A percentile compares a stretch with the other conserved stretches of the same genome.
Evolutionary conservation across 2,113 vertebrate species (phyloP).

Genomic region (Oncorhynchus kisutch): DNA sequence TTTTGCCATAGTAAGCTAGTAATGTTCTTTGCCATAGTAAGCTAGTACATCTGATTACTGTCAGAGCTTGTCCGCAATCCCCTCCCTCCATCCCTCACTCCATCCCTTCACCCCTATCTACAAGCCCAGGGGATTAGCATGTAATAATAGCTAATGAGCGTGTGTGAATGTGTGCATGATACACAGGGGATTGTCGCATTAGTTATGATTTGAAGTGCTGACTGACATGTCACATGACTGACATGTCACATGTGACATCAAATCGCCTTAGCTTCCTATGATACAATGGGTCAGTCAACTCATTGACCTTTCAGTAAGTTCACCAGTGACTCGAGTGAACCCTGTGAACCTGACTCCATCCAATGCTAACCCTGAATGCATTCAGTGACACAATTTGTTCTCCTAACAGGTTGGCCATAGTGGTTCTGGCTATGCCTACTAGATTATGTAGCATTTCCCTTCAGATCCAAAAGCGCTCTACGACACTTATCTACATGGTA

Average conservation of each 20-base stretch:
- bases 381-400: too few relatives aligned
- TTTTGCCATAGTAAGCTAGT: background rate
- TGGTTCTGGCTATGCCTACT: too few relatives aligned
- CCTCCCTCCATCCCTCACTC: too few relatives aligned
- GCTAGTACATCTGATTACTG: background rate
- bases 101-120: background rate
- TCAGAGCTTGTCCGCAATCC: background rate
- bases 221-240: background rate
- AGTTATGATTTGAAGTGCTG: constrained; percentile 11
- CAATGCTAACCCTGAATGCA: too few relatives aligned
- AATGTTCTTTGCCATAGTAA: background rate
- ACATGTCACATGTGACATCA: background rate
- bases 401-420: too few relatives aligned
- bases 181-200: background rate
- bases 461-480: too few relatives aligned
- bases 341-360: too few relatives aligned
- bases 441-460: too few relatives aligned
- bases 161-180: background rate
- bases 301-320: too few relatives aligned
- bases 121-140: background rate
- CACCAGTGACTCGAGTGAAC: too few relatives aligned
- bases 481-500: too few relatives aligned
- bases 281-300: background rate
- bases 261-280: background rate
- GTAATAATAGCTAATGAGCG: background rate